Conservation (phyloP, 2,888 invertebrate species). For the Calliphora vomitoria region DNA sequence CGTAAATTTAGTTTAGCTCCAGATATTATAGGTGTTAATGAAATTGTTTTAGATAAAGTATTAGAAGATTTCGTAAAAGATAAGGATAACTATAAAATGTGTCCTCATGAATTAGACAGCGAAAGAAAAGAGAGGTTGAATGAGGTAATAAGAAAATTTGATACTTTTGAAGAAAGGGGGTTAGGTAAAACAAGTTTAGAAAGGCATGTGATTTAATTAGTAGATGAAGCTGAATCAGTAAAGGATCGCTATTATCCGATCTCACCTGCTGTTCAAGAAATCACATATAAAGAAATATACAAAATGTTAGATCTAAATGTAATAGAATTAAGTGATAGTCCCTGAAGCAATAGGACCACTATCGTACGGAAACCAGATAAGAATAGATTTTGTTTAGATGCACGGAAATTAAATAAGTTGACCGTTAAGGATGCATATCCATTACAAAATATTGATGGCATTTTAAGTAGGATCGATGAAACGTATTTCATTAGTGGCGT, state of each 20-base stretch:
- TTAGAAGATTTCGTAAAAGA: neutral
- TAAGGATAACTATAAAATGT: neutral
- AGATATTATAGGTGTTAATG: neutral
- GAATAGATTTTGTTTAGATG: slow-evolving; percentile 77
- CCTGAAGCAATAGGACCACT: slow-evolving; percentile 78
- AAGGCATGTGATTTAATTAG: slow-evolving; percentile 63
- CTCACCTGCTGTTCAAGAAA: slow-evolving; percentile 68
- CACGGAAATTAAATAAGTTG: slow-evolving; percentile 76
- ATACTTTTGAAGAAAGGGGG: slow-evolving; percentile 22
- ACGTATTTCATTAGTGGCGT: slow-evolving; percentile 51
- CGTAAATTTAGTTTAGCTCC: slow-evolving; percentile 15
- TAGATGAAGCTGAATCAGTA: slow-evolving; percentile 58
- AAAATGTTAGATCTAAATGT: slow-evolving; percentile 77
- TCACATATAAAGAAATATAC: slow-evolving; percentile 76
- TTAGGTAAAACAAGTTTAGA: slow-evolving; percentile 62
- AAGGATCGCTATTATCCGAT: slow-evolving; percentile 71
- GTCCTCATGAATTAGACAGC: neutral
- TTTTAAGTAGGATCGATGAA: slow-evolving; percentile 46
- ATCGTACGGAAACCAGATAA: slow-evolving; percentile 76
- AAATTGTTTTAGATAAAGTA: neutral
- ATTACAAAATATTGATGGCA: slow-evolving; percentile 35
- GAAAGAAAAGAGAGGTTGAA: neutral
- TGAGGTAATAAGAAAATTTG: slow-evolving; percentile 1
- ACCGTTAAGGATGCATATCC: slow-evolving; percentile 52
- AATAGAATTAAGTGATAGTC: slow-evolving; percentile 77